Conservation (phyloP, 2,113 vertebrate species). For the Nothoprocta perdicaria region DNA sequence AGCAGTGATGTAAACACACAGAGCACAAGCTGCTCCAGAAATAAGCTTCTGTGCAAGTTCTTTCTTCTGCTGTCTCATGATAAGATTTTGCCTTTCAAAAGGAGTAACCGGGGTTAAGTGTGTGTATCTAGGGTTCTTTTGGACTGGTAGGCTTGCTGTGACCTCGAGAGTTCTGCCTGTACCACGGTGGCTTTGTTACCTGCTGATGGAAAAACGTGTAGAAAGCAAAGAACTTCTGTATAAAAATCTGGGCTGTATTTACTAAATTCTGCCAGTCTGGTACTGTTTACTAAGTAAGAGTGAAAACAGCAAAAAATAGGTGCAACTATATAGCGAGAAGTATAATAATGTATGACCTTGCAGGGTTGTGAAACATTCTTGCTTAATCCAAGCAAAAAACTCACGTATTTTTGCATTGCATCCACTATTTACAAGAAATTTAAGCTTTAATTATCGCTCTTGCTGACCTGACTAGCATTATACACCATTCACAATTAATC, state of each 20-base stretch:
- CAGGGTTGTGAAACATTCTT: not conserved
- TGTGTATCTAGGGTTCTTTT: not conserved
- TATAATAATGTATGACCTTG: not conserved
- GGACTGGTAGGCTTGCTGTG: not conserved
- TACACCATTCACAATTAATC: not conserved
- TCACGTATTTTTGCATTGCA: not conserved
- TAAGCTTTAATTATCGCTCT: not conserved
- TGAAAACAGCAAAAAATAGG: not conserved
- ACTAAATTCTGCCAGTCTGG: not conserved
- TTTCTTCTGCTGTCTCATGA: not conserved
- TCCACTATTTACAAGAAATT: not conserved
- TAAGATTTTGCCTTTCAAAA: not conserved
- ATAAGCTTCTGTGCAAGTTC: not conserved
- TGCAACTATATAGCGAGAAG: not conserved
- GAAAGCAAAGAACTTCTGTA: not conserved
- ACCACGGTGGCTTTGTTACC: not conserved
- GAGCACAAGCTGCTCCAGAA: not conserved
- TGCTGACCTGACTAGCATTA: not conserved
- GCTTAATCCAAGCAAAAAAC: not conserved
- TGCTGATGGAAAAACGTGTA: not conserved
- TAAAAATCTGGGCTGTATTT: not conserved
- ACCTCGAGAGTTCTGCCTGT: accelerated
- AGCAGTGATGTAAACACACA: not conserved
- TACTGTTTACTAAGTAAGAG: not conserved
- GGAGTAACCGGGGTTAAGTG: not conserved